Conservation (phyloP, 2,888 invertebrate species). For the Azorinus chamasolen region DNA sequence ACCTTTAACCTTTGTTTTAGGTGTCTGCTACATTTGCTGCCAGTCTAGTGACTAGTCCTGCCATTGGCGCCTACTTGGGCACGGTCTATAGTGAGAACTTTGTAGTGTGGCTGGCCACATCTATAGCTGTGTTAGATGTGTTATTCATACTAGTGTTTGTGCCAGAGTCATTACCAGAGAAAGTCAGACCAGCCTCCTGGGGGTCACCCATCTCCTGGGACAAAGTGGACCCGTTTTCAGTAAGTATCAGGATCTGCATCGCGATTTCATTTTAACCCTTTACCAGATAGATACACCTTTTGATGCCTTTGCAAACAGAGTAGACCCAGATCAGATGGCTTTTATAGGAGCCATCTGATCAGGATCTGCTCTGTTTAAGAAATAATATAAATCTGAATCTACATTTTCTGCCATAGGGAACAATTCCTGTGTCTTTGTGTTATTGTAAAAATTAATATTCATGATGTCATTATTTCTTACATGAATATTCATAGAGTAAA, state of each 20-base stretch:
- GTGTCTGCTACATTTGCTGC: conserved; percentile 99
- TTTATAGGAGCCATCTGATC: no score
- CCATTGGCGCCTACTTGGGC: conserved; percentile 92
- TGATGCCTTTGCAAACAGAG: no score
- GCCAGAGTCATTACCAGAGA: conserved; percentile 99
- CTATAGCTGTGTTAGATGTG: conserved; percentile 97
- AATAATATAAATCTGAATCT: no score
- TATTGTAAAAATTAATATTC: no score
- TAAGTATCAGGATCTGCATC: conserved; percentile 84
- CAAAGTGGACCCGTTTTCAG: conserved; percentile 98
- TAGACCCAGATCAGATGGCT: no score
- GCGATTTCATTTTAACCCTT: no score
- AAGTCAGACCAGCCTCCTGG: conserved; percentile 90
- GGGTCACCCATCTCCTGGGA: conserved; percentile 91
- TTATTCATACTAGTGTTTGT: conserved; percentile 99
- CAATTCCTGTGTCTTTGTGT: no score
- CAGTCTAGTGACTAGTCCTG: conserved; percentile 99
- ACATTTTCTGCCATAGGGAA: no score
- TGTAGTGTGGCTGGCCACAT: conserved; percentile 97
- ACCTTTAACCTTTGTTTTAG: conserved; percentile 81
- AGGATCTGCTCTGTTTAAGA: no score
- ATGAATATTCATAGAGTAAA: no score
- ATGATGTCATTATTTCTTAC: no score
- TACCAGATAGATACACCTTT: no score
- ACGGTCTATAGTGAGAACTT: conserved; percentile 93